Evolutionary conservation across 2,888 invertebrate genomes (phyloP).

Genomic region (Crematogaster levior): DNA sequence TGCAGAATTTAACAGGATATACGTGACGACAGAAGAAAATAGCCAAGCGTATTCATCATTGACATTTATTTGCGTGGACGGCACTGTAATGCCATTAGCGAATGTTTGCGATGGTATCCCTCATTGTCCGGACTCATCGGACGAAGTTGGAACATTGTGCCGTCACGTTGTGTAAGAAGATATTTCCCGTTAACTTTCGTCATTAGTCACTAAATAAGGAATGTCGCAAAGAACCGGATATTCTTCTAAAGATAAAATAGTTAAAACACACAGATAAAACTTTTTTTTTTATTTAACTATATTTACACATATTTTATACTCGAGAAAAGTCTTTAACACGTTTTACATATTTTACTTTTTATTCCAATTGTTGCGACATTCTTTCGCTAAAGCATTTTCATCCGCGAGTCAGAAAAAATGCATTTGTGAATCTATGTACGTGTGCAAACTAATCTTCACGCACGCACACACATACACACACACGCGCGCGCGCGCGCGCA

Average conservation of each 20-base stretch:
- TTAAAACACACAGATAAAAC: not conserved
- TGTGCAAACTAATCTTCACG: too few species aligned
- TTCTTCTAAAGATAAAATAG: not conserved
- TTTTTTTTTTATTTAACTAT: not conserved
- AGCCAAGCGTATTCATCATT: slow-evolving; percentile 25
- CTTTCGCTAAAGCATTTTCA: not conserved
- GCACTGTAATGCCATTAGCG: slow-evolving; percentile 83
- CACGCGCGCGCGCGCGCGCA: not conserved
- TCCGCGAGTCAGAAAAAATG: not conserved
- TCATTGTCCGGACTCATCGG: slow-evolving; percentile 89
- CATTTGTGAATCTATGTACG: not conserved
- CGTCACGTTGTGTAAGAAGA: slow-evolving; percentile 74
- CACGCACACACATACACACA: too few species aligned
- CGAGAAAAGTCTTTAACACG: not conserved
- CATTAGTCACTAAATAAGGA: not conserved
- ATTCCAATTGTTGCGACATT: not conserved
- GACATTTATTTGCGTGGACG: slow-evolving; percentile 76
- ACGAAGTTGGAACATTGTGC: slow-evolving; percentile 86
- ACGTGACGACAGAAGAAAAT: not conserved
- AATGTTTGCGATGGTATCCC: slow-evolving; percentile 87
- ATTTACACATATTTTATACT: not conserved
- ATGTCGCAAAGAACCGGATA: not conserved
- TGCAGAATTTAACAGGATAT: slow-evolving; percentile 26
- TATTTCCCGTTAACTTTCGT: not conserved
- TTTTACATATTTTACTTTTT: not conserved